Evolutionary conservation across 2,888 invertebrate species (phyloP).

Genomic region (Habroteleia sp.): DNA sequence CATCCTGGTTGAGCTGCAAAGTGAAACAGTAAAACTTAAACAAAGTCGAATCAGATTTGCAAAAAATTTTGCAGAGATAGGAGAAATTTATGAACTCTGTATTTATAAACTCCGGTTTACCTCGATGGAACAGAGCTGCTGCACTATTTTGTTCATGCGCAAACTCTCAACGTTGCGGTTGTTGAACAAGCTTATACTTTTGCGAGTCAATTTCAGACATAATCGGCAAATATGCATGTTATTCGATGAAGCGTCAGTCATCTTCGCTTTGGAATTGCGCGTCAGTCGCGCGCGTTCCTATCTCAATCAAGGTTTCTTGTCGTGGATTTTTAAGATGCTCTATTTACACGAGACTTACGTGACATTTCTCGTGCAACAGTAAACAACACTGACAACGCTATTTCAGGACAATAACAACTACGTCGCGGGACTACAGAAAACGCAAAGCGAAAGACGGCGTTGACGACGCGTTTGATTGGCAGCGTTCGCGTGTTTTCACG

Average conservation of each 20-base stretch:
- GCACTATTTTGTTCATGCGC: constrained; percentile 30
- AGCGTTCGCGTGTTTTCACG: constrained; percentile 6
- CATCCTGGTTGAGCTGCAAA: constrained; percentile 36
- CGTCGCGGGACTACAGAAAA: constrained; percentile 6
- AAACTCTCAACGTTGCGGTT: constrained; percentile 24
- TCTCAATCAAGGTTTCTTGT: constrained; percentile 4
- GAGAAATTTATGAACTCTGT: too few species aligned
- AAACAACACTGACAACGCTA: constrained; percentile 31
- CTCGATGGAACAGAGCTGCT: constrained; percentile 45
- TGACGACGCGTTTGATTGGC: neutral
- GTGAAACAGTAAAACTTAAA: neutral
- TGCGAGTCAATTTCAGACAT: constrained; percentile 45
- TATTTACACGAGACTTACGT: neutral
- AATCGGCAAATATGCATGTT: constrained; percentile 39
- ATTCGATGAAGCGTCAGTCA: constrained; percentile 22
- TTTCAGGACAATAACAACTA: constrained; percentile 19
- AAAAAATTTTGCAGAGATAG: too few species aligned
- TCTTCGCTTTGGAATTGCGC: constrained; percentile 11
- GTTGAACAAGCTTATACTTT: constrained; percentile 33
- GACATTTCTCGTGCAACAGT: constrained; percentile 10
- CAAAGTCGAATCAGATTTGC: too few species aligned
- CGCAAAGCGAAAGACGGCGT: constrained; percentile 3
- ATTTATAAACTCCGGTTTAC: too few species aligned
- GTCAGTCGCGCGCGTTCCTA: constrained; percentile 3
- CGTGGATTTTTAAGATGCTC: too few species aligned